phyloP scores from a whole-genome alignment of 2,888 invertebrate genomes.

The Tetramorium bicarinatum region DNA sequence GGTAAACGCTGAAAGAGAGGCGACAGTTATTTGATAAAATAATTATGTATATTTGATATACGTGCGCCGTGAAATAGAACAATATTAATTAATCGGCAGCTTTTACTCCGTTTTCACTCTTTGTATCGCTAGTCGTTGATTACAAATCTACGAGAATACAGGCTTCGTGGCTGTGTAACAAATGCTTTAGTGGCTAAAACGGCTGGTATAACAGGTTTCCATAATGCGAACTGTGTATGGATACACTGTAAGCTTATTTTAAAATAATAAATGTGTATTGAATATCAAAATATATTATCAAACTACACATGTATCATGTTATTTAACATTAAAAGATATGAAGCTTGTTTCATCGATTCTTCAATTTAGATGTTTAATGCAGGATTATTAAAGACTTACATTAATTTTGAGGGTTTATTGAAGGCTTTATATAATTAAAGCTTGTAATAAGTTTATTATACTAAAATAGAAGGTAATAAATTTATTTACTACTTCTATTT shows the following conservation, averaged over 20 bases:
- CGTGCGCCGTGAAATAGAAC: neutral
- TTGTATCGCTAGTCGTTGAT: neutral
- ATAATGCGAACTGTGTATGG: neutral
- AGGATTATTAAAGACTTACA: neutral
- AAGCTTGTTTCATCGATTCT: slow-evolving; percentile 5
- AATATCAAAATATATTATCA: neutral
- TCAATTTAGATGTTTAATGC: neutral
- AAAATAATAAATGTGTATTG: neutral
- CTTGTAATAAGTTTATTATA: neutral
- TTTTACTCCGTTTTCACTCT: neutral
- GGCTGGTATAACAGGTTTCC: neutral
- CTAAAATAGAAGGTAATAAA: neutral
- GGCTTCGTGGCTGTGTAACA: neutral
- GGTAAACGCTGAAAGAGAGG: slow-evolving; percentile 25
- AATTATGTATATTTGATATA: slow-evolving; percentile 6
- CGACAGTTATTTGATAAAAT: slow-evolving; percentile 15
- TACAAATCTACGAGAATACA: neutral
- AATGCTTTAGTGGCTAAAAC: neutral
- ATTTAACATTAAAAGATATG: neutral
- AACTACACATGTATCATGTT: neutral
- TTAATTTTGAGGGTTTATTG: neutral
- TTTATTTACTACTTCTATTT: neutral
- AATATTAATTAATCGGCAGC: neutral
- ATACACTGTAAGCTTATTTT: neutral
- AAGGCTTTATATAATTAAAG: neutral